phyloP scores from a whole-genome alignment of 2,113 vertebrate species.

The Percopsis transmontana region DNA sequence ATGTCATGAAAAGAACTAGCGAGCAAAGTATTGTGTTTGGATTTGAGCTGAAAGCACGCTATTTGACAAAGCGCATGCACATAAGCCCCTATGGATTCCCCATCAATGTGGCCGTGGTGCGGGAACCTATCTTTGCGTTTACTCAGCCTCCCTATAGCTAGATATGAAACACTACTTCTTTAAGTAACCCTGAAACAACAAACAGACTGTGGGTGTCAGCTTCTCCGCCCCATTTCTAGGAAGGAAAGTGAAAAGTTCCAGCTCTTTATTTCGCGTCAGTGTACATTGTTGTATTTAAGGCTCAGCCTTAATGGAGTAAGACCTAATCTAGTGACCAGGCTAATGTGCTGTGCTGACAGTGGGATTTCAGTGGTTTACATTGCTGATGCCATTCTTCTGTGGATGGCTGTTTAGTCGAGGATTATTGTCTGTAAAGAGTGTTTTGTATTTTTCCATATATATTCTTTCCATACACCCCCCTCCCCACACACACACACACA shows the following conservation, averaged over 20 bases:
- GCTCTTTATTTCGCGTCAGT: neutral
- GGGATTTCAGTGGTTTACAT: neutral
- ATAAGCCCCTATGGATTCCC: too few species aligned
- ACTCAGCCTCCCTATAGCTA: slow-evolving; percentile 21
- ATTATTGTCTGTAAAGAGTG: neutral
- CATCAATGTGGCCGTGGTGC: too few species aligned
- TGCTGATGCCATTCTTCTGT: neutral
- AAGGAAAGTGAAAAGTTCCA: neutral
- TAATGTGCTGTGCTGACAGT: neutral
- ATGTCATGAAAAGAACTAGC: too few species aligned
- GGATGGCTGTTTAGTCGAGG: neutral
- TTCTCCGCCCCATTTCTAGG: neutral
- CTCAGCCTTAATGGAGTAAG: slow-evolving; percentile 7
- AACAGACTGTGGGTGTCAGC: slow-evolving; percentile 11
- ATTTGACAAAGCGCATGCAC: too few species aligned
- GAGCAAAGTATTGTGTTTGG: too few species aligned
- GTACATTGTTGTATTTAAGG: neutral
- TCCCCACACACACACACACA: too few species aligned
- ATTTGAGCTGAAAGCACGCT: too few species aligned
- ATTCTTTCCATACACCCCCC: too few species aligned
- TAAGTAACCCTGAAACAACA: slow-evolving; percentile 58
- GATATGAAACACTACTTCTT: slow-evolving; percentile 60
- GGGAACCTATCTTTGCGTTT: too few species aligned
- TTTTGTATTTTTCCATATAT: too few species aligned
- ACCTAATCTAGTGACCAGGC: neutral